These are phyloP conservation scores for Sebastes cheni DNA, from an alignment of 2,797 vertebrate genomes.

Conservation along the genomic window DNA sequence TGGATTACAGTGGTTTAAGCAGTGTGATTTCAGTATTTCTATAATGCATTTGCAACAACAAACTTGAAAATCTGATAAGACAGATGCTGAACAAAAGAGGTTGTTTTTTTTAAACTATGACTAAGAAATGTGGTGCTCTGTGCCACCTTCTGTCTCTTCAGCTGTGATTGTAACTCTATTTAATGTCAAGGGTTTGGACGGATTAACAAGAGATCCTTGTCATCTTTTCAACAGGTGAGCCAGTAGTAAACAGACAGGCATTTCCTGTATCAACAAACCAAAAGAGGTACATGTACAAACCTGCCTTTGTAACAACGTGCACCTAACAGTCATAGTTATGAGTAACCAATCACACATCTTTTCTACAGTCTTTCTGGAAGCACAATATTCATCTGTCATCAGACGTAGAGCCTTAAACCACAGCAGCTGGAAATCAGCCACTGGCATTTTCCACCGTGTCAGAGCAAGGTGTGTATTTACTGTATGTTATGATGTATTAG, in stretches of 20 bases:
- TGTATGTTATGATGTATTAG: conserved; percentile 31
- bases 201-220: conserved; percentile 39
- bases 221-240: conserved; percentile 28
- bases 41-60: conserved; percentile 1
- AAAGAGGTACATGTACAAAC: conserved; percentile 21
- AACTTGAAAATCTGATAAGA: neutral
- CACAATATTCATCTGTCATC: conserved; percentile 47
- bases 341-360: conserved; percentile 11
- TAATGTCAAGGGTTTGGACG: conserved; percentile 24
- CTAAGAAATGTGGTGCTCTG: neutral
- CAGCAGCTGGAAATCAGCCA: conserved; percentile 48
- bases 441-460: conserved; percentile 47
- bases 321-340: neutral
- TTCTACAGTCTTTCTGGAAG: neutral
- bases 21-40: neutral
- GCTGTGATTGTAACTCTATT: conserved; percentile 1
- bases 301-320: conserved; percentile 23
- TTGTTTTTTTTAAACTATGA: neutral
- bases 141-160: conserved; percentile 15
- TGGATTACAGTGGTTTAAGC: conserved; percentile 1
- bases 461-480: conserved; percentile 26
- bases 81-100: neutral
- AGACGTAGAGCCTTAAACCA: conserved; percentile 24
- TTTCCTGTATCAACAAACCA: conserved; percentile 53
- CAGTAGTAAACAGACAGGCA: conserved; percentile 30